These are phyloP conservation scores for Rhimphoctona megacephalus DNA, from an alignment of 2,888 invertebrate species.

Conservation along the genomic window DNA sequence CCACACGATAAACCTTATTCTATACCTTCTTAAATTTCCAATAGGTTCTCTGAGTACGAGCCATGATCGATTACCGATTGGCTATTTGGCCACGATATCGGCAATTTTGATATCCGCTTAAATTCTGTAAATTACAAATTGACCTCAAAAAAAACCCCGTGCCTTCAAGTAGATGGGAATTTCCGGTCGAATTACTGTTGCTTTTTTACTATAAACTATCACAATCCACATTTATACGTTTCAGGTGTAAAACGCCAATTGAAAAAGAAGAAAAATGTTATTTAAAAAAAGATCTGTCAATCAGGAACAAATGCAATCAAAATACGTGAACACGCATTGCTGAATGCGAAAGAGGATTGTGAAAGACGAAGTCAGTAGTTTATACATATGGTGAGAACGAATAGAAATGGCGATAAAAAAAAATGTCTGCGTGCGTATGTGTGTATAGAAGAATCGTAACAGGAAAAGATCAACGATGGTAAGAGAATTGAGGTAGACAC, in stretches of 20 bases:
- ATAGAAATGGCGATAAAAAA: constrained; percentile 31
- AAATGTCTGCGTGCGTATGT: constrained; percentile 1
- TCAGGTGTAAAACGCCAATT: neutral
- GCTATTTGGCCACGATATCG: constrained; percentile 16
- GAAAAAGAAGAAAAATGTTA: neutral
- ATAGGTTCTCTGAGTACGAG: constrained; percentile 9
- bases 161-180: neutral
- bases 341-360: constrained; percentile 46
- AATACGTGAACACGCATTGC: constrained; percentile 30
- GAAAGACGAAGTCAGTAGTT: constrained; percentile 30
- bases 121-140: neutral
- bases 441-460: constrained; percentile 26
- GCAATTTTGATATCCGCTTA: constrained; percentile 31
- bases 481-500: constrained; percentile 50
- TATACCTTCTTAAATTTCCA: constrained; percentile 34
- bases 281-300: constrained; percentile 19
- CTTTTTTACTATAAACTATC: neutral
- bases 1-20: constrained; percentile 44
- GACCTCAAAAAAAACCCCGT: neutral
- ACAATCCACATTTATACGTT: neutral
- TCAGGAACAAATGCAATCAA: constrained; percentile 34
- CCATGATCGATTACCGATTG: constrained; percentile 41
- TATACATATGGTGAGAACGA: constrained; percentile 26
- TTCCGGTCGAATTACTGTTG: neutral
- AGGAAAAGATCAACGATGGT: constrained; percentile 63